These are phyloP conservation scores for Callorhinus ursinus DNA, from an alignment of 2,113 vertebrate species.

Conservation along the genomic window DNA sequence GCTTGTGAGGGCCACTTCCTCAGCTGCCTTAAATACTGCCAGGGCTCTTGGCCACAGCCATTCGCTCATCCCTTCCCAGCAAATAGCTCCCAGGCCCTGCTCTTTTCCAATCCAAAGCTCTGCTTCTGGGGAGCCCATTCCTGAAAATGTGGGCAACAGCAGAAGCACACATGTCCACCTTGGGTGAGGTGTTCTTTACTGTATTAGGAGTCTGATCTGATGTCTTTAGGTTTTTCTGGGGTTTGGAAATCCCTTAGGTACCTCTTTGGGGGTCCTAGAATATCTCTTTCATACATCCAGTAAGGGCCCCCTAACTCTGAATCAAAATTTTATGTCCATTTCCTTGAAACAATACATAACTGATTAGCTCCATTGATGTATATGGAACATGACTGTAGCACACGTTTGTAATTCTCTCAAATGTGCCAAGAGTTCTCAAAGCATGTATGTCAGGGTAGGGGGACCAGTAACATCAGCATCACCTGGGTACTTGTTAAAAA, in stretches of 20 bases:
- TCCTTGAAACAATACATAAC: slow-evolving; percentile 21
- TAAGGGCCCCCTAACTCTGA: background rate
- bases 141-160: background rate
- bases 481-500: slow-evolving; percentile 30
- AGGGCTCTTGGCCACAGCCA: background rate
- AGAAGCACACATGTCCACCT: accelerated
- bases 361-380: background rate
- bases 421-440: background rate
- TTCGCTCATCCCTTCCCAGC: background rate
- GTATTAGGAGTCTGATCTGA: background rate
- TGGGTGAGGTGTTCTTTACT: background rate
- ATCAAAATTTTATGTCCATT: slow-evolving; percentile 5
- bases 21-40: background rate
- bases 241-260: background rate
- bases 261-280: background rate
- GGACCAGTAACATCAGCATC: background rate
- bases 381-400: background rate
- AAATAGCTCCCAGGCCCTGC: background rate
- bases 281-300: background rate
- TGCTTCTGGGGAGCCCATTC: background rate
- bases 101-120: background rate
- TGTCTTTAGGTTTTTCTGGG: background rate
- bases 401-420: background rate
- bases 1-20: background rate
- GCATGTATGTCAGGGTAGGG: background rate